Evolutionary conservation across 2,888 invertebrate genomes (phyloP).

Genomic region (Stenotaenia linearis): DNA sequence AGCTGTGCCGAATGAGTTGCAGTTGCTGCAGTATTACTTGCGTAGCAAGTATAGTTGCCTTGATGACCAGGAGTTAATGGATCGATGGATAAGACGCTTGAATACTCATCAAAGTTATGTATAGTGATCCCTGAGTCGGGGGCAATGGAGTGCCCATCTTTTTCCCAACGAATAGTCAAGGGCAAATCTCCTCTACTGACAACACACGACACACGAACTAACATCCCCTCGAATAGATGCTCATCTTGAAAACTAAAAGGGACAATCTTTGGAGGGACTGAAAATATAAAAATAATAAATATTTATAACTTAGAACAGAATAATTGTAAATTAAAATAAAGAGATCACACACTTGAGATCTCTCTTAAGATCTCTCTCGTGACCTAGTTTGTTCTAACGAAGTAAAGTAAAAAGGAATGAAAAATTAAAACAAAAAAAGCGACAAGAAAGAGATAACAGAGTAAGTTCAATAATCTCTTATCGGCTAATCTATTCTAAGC

Average conservation of each 20-base stretch:
- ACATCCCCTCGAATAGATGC: constrained; percentile 37
- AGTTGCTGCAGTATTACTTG: constrained; percentile 41
- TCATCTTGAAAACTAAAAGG: constrained; percentile 39
- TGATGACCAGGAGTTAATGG: constrained; percentile 43
- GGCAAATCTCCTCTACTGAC: constrained; percentile 44
- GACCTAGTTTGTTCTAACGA: not conserved
- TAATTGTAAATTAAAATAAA: too few relatives aligned
- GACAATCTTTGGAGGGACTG: constrained; percentile 38
- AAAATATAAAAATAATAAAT: not conserved
- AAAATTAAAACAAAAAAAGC: not conserved
- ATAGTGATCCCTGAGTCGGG: constrained; percentile 35
- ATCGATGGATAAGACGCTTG: constrained; percentile 50
- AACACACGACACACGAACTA: constrained; percentile 38
- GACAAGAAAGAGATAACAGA: too few relatives aligned
- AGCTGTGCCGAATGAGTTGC: constrained; percentile 43
- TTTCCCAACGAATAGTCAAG: constrained; percentile 61
- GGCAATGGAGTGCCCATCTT: constrained; percentile 56
- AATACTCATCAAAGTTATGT: constrained; percentile 39
- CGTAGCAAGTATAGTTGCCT: constrained; percentile 48
- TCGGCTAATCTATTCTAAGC: not conserved
- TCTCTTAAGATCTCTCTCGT: too few relatives aligned
- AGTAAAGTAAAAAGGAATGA: not conserved
- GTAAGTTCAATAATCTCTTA: not conserved
- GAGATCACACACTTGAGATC: too few relatives aligned
- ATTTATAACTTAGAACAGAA: not conserved